Evolutionary conservation across 1,140 invertebrate species (phyloP), one percentile per base, ranked within the genome.

Genomic region (Eumaeus atala): DNA sequence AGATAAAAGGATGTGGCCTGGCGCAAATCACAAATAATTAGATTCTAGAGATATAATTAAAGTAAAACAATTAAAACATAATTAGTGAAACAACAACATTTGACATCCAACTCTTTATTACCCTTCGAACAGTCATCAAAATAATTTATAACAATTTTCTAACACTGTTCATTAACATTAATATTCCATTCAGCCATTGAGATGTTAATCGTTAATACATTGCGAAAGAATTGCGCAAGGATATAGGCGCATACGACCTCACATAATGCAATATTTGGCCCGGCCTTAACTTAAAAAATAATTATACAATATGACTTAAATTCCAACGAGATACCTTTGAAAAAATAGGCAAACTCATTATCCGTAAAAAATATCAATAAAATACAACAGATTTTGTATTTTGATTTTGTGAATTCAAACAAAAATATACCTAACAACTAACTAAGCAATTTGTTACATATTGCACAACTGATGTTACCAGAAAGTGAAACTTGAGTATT

Each of bases 51-150:
- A n/a, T n/a, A n/a, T 28, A 28, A 3, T 28, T 28, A 28, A 28
- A 28, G 70, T 82, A 70, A 70, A 60, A 72, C 67, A 68, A 70
- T 64, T 28, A 28, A 28, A 28, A 28, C 2, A 28, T 28, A 28
- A 28, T 28, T 28, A 28, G 6, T 28, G 21, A 28, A 28, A 28
- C 21, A 28, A 28, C 21, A 28, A 6, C 21, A 28, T 28, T 61
- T 87, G 85, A 88, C 87, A 88, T 88, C 85, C 87, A 88, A 87
- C 85, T 88, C 86, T 88, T 88, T 88, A 88, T 88, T 88, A 87
- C 87, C 84, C 74, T 88, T 87, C 84, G 86, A 88, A 88, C 87
- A 88, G 85, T 88, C 87, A 88, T 88, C 84, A 88, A 88, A 88
- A 88, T 88, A 88, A 88, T 88, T 88, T 88, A 88, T 88, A 88